Base-by-base conservation (phyloP, 2,797 vertebrate species). In the Sandelia bainsii region DNA sequence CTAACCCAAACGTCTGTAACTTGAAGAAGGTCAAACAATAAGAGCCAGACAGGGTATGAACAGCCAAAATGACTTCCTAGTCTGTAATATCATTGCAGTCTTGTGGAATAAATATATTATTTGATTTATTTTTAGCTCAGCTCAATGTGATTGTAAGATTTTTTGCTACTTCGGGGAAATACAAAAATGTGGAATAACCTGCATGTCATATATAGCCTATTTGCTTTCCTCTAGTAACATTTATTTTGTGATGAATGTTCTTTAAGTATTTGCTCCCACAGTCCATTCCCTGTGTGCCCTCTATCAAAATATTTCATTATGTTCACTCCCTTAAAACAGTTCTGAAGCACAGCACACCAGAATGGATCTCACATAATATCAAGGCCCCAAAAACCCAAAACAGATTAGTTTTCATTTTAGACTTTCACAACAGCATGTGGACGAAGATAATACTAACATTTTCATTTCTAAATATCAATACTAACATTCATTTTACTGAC, bases 121-220 rank as follows among this genome's bases (percentile, higher is more conserved):
- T 64, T 72, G 19, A 76, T 72, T 68, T 80, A 77, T 81, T 88
- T 81, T 86, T 77, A 81, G 74, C 37, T n/a, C 1, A 1, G 20
- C 42, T 23, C 51, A 48, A n/a, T 13, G 39, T 56, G 59, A 69
- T 10, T 8, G 3, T 42, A 34, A 25, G 6, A 45, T 34, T 27
- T 45, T 61, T 74, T 52, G 25, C 59, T 56, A 54, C 61, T 57
- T 49, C 16, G 54, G 56, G 50, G 65, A 72, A 74, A 74, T 40
- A 32, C 40, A 27, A 19, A 32, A 25, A 68, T 52, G 34, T 42
- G 29, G 68, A 29, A 64, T 75, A 49, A 67, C 71, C 59, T 77
- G 66, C 61, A 70, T 50, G 53, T 77, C 56, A 61, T 56, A 53
- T 45, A 49, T n/a, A 44, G 53, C 34, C 59, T 58, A 8, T 77